These are phyloP conservation scores for Momotus momota DNA, from an alignment of 2,797 vertebrate species.

Conservation along the genomic window DNA sequence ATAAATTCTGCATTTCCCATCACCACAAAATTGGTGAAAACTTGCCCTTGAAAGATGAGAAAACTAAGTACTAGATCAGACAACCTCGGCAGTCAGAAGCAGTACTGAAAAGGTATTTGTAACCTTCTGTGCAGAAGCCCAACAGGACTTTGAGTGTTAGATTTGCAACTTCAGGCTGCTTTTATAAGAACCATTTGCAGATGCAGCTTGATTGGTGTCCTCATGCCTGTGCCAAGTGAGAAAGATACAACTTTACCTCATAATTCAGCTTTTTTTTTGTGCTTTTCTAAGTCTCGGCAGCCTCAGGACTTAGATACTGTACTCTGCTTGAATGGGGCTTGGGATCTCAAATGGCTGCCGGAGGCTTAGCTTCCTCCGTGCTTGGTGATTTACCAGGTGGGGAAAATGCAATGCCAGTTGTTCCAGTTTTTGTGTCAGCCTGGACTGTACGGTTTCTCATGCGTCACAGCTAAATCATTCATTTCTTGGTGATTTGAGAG, in stretches of 20 bases:
- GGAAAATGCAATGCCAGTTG: not conserved
- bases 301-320: not conserved
- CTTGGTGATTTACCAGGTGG: not conserved
- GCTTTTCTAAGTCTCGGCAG: not conserved
- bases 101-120: not conserved
- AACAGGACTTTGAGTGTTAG: not conserved
- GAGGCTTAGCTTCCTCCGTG: not conserved
- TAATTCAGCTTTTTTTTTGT: not conserved
- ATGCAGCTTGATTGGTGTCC: not conserved
- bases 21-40: not conserved
- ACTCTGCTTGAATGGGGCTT: not conserved
- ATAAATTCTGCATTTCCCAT: not conserved
- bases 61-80: not conserved
- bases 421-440: not conserved
- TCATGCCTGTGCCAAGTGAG: not conserved
- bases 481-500: not conserved
- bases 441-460: not conserved
- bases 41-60: not conserved
- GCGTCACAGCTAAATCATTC: not conserved
- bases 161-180: not conserved
- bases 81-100: not conserved
- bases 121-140: not conserved
- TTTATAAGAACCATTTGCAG: not conserved
- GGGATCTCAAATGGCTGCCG: not conserved
- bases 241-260: not conserved